phyloP scores from a whole-genome alignment of 2,797 vertebrate species.

The Tiaroga cobitis region DNA sequence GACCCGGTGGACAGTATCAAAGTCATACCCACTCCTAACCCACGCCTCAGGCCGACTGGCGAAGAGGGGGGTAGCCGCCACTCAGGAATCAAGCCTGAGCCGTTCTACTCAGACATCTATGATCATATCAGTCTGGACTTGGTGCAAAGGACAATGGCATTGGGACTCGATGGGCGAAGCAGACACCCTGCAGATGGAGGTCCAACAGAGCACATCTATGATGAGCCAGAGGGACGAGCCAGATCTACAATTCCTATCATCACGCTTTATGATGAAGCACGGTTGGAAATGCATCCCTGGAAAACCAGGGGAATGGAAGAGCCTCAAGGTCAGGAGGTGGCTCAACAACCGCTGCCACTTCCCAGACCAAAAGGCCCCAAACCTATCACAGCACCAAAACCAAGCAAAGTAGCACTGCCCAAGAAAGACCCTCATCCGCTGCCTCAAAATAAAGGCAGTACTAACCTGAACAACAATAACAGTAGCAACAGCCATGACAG shows the following conservation, averaged over 20 bases:
- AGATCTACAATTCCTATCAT: conserved; percentile 18
- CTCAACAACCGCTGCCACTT: conserved; percentile 45
- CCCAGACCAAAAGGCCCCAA: conserved; percentile 76
- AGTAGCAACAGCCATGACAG: conserved; percentile 67
- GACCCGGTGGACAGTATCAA: conserved; percentile 90
- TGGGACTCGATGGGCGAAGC: conserved; percentile 65
- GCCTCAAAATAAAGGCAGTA: conserved; percentile 62
- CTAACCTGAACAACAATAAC: conserved; percentile 80
- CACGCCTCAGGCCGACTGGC: conserved; percentile 69
- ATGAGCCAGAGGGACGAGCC: conserved; percentile 88
- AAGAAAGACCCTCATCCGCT: conserved; percentile 71
- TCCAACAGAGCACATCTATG: conserved; percentile 87
- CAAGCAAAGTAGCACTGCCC: conserved; percentile 63
- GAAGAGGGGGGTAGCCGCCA: conserved; percentile 65
- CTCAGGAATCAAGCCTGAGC: conserved; percentile 49
- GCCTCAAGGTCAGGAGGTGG: conserved; percentile 69
- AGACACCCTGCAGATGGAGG: conserved; percentile 65
- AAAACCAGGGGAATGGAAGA: conserved; percentile 75
- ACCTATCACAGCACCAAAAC: conserved; percentile 86
- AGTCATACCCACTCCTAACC: conserved; percentile 61
- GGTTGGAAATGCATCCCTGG: conserved; percentile 72
- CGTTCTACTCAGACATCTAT: conserved; percentile 77
- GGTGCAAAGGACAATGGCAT: conserved; percentile 62
- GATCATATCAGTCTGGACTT: conserved; percentile 76
- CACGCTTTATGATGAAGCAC: conserved; percentile 83